Evolutionary conservation across 37 sponge, comb jelly and placozoan genomes (phyloP).

Genomic region (Eunapius fragilis): DNA sequence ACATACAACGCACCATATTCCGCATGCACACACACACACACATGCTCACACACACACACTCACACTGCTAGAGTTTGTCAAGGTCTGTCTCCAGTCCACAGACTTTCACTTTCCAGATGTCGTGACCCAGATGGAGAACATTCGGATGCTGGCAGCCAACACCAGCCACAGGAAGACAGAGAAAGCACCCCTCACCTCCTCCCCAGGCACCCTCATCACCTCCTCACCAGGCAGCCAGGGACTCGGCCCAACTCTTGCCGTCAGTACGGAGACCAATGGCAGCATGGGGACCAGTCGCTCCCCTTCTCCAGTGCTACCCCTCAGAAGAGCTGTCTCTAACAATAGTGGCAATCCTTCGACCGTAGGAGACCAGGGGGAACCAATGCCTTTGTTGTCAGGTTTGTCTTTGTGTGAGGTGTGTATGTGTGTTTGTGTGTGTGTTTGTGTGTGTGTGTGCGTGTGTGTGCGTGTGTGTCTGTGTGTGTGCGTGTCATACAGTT

Average conservation of each 20-base stretch:
- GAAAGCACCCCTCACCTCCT: background rate
- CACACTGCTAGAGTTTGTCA: conserved; percentile 15
- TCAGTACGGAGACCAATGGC: background rate
- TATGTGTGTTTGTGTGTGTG: too few species aligned
- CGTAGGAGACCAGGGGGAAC: background rate
- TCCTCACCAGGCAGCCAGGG: conserved; percentile 14
- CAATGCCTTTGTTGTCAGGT: background rate
- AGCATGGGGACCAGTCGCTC: background rate
- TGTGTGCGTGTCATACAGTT: too few species aligned
- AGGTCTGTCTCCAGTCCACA: conserved; percentile 51
- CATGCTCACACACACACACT: background rate
- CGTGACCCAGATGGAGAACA: conserved; percentile 61
- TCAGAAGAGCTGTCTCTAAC: background rate
- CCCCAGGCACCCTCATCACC: background rate
- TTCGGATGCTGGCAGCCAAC: conserved; percentile 43
- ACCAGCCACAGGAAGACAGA: background rate
- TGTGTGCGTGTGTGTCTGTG: too few species aligned
- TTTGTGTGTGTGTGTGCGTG: too few species aligned
- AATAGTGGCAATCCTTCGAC: background rate
- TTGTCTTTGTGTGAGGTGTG: background rate
- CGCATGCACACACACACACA: too few species aligned
- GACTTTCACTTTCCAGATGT: conserved; percentile 94
- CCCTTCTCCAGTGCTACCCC: background rate
- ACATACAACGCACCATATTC: too few species aligned
- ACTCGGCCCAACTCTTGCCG: background rate